Percentiles rank a stretch among this genome's conserved stretches.
Evolutionary conservation across 2,113 vertebrate genomes (phyloP).

Genomic region (Paramisgurnus dabryanus): DNA sequence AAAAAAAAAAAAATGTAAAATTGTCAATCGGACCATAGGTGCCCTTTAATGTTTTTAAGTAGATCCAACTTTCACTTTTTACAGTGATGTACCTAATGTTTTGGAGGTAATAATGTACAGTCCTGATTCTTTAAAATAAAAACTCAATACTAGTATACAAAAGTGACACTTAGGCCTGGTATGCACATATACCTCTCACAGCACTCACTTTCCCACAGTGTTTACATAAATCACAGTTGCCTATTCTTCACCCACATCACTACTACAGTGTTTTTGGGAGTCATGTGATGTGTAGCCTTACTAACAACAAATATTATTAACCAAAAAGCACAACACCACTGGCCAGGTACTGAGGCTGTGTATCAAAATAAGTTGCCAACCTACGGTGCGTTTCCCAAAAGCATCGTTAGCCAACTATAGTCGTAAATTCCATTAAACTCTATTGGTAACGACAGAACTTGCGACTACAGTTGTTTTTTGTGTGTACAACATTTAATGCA

Average conservation of each 20-base stretch:
- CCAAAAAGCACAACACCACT: background rate
- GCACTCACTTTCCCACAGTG: background rate
- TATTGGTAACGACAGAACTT: no score
- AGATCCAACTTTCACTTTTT: no score
- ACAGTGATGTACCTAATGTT: background rate
- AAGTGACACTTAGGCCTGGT: constrained; percentile 13
- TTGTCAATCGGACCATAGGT: no score
- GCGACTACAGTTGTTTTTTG: no score
- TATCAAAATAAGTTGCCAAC: background rate
- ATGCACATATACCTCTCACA: background rate
- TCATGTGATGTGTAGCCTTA: background rate
- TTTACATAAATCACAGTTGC: background rate
- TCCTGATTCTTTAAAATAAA: no score
- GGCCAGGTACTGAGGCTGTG: background rate
- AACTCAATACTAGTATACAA: background rate
- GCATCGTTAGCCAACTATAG: no score
- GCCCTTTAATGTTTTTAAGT: no score
- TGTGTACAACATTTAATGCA: no score
- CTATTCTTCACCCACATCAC: background rate
- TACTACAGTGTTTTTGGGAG: background rate
- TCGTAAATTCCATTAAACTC: no score
- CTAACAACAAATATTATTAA: background rate
- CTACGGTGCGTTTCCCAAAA: no score
- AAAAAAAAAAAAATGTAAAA: no score
- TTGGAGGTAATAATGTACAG: background rate